These are phyloP conservation scores for Adineta ricciae DNA, from an alignment of 2,888 invertebrate genomes.

Conservation along the genomic window DNA sequence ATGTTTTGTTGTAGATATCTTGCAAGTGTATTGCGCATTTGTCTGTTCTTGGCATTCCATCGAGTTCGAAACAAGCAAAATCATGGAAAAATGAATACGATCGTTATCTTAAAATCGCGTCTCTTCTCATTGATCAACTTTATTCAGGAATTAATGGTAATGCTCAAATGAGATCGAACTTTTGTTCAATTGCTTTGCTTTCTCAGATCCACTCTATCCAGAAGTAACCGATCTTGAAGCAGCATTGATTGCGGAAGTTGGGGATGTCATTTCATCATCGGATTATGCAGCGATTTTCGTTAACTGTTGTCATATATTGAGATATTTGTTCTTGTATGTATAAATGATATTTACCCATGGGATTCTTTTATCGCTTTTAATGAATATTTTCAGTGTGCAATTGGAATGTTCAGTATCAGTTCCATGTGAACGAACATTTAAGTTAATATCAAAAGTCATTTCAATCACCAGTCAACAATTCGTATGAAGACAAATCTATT, in stretches of 20 bases:
- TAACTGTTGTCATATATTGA: background rate
- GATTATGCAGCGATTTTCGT: background rate
- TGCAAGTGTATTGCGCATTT: slow-evolving; percentile 17
- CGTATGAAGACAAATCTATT: background rate
- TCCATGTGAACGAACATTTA: background rate
- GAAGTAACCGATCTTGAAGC: background rate
- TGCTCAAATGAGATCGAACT: background rate
- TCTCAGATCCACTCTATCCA: background rate
- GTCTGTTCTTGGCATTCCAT: background rate
- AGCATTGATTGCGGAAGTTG: background rate
- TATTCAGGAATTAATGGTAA: slow-evolving; percentile 10
- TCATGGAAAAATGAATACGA: slow-evolving; percentile 22
- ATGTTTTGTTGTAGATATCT: background rate
- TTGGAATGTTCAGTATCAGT: background rate
- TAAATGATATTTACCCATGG: background rate
- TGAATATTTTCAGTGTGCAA: background rate
- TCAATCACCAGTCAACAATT: background rate
- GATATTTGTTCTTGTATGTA: background rate
- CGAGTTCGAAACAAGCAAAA: background rate
- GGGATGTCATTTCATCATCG: background rate
- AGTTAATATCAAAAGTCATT: slow-evolving; percentile 5
- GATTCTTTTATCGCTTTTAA: no score
- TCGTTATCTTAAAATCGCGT: slow-evolving; percentile 10
- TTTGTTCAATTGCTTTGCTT: background rate
- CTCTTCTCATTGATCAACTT: background rate